Evolutionary conservation across 1,140 invertebrate species (phyloP), one percentile per base, ranked within the genome.

Genomic region (Brachionus koreanus): DNA sequence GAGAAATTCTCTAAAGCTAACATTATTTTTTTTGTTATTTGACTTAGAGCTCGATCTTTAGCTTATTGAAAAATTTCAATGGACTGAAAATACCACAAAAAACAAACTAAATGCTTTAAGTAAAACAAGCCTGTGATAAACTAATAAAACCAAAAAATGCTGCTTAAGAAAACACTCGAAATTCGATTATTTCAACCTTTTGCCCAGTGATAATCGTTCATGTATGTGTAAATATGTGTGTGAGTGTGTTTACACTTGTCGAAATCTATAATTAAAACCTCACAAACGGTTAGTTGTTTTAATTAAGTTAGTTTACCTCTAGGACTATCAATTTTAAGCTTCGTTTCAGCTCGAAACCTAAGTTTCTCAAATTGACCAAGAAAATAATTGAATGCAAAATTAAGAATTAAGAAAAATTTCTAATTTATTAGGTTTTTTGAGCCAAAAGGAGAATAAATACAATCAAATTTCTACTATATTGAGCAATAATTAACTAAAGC

Each of bases 361-460:
- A 69, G 35, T 39, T 69, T 69, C 65, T 69, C 65, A 16, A 69
- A 69, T 69, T 69, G 65, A 69, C 37, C 65, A 69, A 69, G 65
- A 69, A 69, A 69, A 19, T 42, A 69, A 69, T 69, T 69, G 39
- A 69, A 69, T 69, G 65, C 35, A 69, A 69, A 69, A 69, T 69
- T 69, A 39, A 33, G 25, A 67, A 67, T 33, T 67, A 33, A 29
- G 63, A 67, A 67, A 35, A n/a, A 69, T 29, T 69, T 69, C 35
- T 42, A 19, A 69, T 57, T 57, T 57, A 9, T 23, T 57, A 57
- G 49, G 49, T 57, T 57, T 57, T 57, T 16, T 23, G 49, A 57
- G 49, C 49, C 49, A 57, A 57, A 57, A 57, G 49, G 35, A 69
- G 35, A 69, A 69, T 13, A 69, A 69, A 69, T 35, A n/a, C 25